Evolutionary conservation across 2,113 vertebrate species (phyloP).

Genomic region (Chauna torquata): DNA sequence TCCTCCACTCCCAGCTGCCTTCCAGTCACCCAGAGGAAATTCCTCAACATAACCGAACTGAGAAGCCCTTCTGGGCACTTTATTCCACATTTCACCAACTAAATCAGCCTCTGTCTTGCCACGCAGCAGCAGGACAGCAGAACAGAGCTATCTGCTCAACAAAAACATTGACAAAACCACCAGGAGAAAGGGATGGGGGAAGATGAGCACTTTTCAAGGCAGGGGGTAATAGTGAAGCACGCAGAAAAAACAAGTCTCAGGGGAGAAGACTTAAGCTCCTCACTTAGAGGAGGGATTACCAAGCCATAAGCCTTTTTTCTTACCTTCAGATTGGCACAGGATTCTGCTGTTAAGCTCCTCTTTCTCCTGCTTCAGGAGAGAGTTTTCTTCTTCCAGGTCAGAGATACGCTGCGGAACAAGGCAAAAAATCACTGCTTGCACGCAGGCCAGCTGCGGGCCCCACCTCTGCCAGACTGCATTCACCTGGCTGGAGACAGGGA

Average conservation of each 20-base stretch:
- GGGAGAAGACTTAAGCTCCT: neutral
- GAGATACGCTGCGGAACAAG: conserved; percentile 79
- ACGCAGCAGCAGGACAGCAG: neutral
- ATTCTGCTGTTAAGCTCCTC: conserved; percentile 88
- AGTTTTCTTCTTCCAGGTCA: conserved; percentile 89
- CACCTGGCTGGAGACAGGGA: neutral
- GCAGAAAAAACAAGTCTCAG: neutral
- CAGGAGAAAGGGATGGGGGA: fast-evolving
- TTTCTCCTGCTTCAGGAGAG: conserved; percentile 89
- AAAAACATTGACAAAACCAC: neutral
- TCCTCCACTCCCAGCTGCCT: neutral
- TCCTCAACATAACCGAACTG: neutral
- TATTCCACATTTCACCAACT: neutral
- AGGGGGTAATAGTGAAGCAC: neutral
- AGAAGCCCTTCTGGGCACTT: neutral
- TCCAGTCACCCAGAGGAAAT: neutral
- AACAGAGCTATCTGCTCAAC: neutral
- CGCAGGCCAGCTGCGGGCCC: neutral
- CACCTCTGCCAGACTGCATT: neutral
- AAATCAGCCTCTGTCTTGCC: neutral
- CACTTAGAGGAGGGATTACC: fast-evolving
- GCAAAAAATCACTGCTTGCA: neutral
- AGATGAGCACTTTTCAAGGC: neutral
- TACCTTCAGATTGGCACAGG: conserved; percentile 80
- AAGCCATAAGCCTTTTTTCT: neutral